Percentiles rank a stretch among this genome's conserved stretches.
Evolutionary conservation across 1,140 invertebrate genomes (phyloP).

Genomic region (Gryllus bimaculatus): DNA sequence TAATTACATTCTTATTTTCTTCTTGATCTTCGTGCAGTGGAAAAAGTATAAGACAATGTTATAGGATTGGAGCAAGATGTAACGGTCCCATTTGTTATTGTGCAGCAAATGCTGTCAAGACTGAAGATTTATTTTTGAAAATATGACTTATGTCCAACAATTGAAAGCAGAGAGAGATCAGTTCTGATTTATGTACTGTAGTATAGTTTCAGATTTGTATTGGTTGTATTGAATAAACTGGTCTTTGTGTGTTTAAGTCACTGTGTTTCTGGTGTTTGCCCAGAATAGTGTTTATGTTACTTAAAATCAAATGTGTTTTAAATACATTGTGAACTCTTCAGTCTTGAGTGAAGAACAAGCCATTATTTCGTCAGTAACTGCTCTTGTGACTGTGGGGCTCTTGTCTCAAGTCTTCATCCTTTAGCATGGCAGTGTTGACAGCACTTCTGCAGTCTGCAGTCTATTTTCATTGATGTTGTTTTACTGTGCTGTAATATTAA

Average conservation of each 20-base stretch:
- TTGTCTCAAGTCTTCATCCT: not conserved
- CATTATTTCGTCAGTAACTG: not conserved
- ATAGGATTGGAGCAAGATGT: not conserved
- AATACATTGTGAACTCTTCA: not conserved
- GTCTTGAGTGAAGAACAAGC: not conserved
- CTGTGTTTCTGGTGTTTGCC: not conserved
- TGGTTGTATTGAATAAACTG: not conserved
- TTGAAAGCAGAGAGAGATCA: not conserved
- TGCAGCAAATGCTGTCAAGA: not conserved
- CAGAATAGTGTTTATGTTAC: not conserved
- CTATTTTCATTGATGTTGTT: not conserved
- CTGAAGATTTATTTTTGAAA: slow-evolving; percentile 6
- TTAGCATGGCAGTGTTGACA: not conserved
- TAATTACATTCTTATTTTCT: slow-evolving; percentile 2
- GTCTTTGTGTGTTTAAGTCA: not conserved
- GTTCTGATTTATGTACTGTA: not conserved
- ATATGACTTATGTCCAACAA: not conserved
- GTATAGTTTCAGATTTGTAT: not conserved
- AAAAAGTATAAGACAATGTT: not conserved
- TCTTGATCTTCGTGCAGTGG: not conserved
- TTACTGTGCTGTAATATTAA: not conserved
- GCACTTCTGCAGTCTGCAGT: not conserved
- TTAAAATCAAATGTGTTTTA: not conserved
- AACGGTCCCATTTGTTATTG: not conserved
- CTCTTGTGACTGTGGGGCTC: not conserved